These are phyloP conservation scores for Megamerina dolium DNA, from an alignment of 2,888 invertebrate genomes.

Conservation along the genomic window DNA sequence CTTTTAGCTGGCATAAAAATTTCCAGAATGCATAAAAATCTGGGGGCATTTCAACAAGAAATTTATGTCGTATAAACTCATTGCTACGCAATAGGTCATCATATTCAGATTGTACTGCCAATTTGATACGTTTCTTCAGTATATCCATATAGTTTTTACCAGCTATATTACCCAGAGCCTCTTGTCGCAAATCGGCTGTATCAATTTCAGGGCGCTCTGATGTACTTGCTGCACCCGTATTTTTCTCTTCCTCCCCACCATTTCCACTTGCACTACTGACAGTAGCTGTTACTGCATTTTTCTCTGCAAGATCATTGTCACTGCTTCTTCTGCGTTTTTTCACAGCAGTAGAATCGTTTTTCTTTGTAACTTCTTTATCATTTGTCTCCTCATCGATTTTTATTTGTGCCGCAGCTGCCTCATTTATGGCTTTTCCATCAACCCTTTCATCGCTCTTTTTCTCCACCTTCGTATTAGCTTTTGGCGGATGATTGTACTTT, in stretches of 20 bases:
- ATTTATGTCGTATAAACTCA: constrained; percentile 64
- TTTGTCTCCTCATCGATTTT: not conserved
- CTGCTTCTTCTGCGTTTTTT: not conserved
- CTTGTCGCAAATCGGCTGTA: constrained; percentile 26
- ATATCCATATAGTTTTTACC: constrained; percentile 40
- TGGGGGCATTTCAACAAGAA: constrained; percentile 79
- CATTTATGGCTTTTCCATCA: too few species aligned
- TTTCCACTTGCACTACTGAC: not conserved
- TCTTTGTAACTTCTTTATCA: not conserved
- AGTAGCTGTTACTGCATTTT: not conserved
- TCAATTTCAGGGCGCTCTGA: constrained; percentile 21
- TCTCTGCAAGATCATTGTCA: not conserved
- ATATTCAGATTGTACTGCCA: constrained; percentile 43
- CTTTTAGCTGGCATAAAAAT: constrained; percentile 58
- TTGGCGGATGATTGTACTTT: constrained; percentile 67
- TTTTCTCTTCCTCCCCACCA: not conserved
- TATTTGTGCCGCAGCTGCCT: not conserved
- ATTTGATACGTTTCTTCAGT: constrained; percentile 34
- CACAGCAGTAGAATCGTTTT: not conserved
- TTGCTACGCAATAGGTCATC: constrained; percentile 51
- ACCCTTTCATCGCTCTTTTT: constrained; percentile 3
- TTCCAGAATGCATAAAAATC: constrained; percentile 85
- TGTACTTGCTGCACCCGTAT: not conserved
- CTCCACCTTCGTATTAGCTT: constrained; percentile 10
- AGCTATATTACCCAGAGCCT: constrained; percentile 35